Base-by-base conservation (phyloP, 2,888 invertebrate species). In the Epirrita christyi region DNA sequence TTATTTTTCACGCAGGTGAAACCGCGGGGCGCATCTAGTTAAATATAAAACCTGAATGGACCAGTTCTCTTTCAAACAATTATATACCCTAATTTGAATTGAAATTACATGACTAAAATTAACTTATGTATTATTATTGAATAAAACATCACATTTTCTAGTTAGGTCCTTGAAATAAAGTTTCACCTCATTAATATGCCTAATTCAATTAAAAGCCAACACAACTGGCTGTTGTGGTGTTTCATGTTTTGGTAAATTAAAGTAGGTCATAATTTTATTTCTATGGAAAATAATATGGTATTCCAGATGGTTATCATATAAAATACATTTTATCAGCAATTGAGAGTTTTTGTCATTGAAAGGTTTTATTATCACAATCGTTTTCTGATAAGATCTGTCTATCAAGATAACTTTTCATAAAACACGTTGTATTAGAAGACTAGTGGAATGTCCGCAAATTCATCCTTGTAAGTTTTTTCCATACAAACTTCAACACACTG, bases 61-160 rank as follows among this genome's bases (percentile, higher is more conserved):
- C 54, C 28, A 42, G 48, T 48, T 55, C 9, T 29, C 44, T 45
- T 50, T 50, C 34, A 41, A 42, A 36, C 27, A 36, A 45, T 7
- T 8, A 27, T 48, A 48, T 59, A 49, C 50, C 37, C 48, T 47
- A 34, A 63, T 63, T 62, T 58, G 48, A 58, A 62, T 61, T 44
- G 27, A 44, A 56, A 51, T 51, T 38, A 11, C 28, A 8, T 32
- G 13, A 21, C 43, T 6, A 37, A 14, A 28, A 15, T 45, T 29
- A 27, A 55, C 41, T 55, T 11, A 43, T 43, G 40, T 51, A 21
- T 21, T 21, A 21, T 21, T 21, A 21, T 21, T 21, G 21, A 21
- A 21, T 32, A 4, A 32, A 9, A n/a, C n/a, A n/a, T 32, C 1
- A 28, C 13, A 11, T 36, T 27, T 2, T 32, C 9, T 32, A 32